Conservation (phyloP, 2,797 vertebrate species). For the Micromesistius poutassou region DNA sequence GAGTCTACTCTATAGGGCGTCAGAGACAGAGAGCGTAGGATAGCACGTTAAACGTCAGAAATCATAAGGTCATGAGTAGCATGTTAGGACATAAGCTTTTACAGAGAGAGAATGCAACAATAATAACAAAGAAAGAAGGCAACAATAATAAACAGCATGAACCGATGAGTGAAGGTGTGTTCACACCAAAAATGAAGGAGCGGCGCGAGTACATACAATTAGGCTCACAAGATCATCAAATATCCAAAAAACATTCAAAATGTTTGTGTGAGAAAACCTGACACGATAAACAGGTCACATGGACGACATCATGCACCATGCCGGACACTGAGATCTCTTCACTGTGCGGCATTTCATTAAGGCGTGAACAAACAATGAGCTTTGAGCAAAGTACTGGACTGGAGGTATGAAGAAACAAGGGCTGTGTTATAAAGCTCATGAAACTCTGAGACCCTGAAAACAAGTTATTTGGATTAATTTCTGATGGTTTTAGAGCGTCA, state of each 20-base stretch:
- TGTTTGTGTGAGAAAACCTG: too few relatives aligned
- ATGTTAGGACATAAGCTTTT: conserved; percentile 9
- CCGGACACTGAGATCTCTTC: not conserved
- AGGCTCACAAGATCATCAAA: too few relatives aligned
- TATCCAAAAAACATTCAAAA: too few relatives aligned
- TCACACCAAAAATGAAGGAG: too few relatives aligned
- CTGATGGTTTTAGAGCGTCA: not conserved
- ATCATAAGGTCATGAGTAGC: not conserved
- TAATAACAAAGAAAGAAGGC: conserved; percentile 46
- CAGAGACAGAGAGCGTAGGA: conserved; percentile 69
- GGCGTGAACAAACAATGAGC: too few relatives aligned
- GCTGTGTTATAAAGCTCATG: too few relatives aligned
- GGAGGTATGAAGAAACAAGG: too few relatives aligned
- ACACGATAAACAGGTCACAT: not conserved
- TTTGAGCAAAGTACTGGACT: too few relatives aligned
- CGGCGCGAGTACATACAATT: too few relatives aligned
- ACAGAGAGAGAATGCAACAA: conserved; percentile 42
- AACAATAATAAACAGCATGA: conserved; percentile 35
- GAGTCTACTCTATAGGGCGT: conserved; percentile 70
- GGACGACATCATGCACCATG: not conserved
- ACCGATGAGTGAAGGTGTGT: not conserved
- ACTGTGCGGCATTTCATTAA: not conserved
- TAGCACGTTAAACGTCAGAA: conserved; percentile 64
- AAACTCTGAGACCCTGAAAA: too few relatives aligned
- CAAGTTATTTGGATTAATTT: not conserved